A percentile compares a stretch with the other conserved stretches of the same genome.
phyloP scores from a whole-genome alignment of 2,888 invertebrate species.

The Melieria omissa region DNA sequence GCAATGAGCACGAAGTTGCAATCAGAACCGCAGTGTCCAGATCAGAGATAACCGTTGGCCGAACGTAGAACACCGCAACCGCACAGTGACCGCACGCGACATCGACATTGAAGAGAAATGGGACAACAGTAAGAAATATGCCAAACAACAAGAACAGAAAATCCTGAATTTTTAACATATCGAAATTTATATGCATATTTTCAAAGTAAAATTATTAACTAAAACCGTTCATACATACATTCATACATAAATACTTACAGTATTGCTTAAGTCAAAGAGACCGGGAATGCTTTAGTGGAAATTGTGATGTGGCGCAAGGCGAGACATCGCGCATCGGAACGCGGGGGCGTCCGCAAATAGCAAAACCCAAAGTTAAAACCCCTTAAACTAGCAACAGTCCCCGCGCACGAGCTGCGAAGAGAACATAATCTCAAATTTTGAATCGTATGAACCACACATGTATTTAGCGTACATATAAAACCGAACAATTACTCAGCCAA shows the following conservation, averaged over 20 bases:
- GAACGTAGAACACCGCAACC: constrained; percentile 21
- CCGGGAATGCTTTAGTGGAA: too few relatives aligned
- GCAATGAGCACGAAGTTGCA: background rate
- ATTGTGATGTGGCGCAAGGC: too few relatives aligned
- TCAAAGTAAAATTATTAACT: constrained; percentile 31
- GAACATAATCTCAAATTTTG: constrained; percentile 21
- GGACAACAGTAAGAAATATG: constrained; percentile 42
- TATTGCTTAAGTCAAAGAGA: constrained; percentile 30
- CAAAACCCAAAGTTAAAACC: background rate
- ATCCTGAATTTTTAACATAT: constrained; percentile 65
- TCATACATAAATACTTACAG: constrained; percentile 12
- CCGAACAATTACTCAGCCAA: background rate
- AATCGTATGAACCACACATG: background rate
- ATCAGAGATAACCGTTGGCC: background rate
- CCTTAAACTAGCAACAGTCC: background rate
- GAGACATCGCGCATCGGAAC: too few relatives aligned
- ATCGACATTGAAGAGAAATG: constrained; percentile 21
- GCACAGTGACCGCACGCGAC: constrained; percentile 14
- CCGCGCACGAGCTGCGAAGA: constrained; percentile 12
- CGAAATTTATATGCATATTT: constrained; percentile 54
- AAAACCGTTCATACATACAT: background rate
- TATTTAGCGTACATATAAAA: background rate
- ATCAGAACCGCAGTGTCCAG: background rate
- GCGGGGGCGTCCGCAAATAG: constrained; percentile 13
- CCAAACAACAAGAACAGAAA: constrained; percentile 39